Percentiles rank a stretch among this genome's conserved stretches.
Evolutionary conservation across 2,888 invertebrate species (phyloP).

Genomic region (Neria commutata): DNA sequence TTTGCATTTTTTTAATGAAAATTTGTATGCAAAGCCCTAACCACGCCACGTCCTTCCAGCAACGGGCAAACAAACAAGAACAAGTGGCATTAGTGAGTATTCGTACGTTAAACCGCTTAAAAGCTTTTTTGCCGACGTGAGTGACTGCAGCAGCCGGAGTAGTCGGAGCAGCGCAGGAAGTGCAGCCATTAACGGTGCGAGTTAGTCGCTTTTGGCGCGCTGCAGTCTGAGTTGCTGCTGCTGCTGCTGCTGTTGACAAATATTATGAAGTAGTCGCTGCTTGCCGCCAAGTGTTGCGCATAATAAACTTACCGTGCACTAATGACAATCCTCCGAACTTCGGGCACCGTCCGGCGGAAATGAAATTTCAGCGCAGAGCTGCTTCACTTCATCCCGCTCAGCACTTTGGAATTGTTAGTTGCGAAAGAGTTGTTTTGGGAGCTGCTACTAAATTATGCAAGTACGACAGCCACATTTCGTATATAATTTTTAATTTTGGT

Average conservation of each 20-base stretch:
- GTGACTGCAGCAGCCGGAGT: background rate
- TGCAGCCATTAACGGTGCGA: conserved; percentile 2
- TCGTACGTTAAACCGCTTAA: background rate
- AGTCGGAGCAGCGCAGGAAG: background rate
- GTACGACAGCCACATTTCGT: too few species aligned
- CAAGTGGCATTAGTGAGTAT: background rate
- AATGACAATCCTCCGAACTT: background rate
- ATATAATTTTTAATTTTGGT: too few species aligned
- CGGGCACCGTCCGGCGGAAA: too few species aligned
- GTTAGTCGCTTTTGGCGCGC: background rate
- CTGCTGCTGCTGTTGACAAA: conserved; percentile 1
- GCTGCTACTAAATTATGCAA: too few species aligned
- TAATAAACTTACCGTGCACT: background rate
- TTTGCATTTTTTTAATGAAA: background rate
- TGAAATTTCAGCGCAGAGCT: too few species aligned
- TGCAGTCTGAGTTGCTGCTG: background rate
- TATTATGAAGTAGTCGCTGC: background rate
- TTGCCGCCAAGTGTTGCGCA: background rate
- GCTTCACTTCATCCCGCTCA: too few species aligned
- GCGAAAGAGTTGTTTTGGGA: too few species aligned
- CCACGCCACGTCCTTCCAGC: too few species aligned
- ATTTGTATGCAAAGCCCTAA: background rate
- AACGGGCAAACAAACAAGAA: background rate
- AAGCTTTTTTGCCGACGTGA: background rate
- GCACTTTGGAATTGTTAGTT: too few species aligned